Conservation (phyloP, 2,888 invertebrate species). For the Aelia acuminata region DNA sequence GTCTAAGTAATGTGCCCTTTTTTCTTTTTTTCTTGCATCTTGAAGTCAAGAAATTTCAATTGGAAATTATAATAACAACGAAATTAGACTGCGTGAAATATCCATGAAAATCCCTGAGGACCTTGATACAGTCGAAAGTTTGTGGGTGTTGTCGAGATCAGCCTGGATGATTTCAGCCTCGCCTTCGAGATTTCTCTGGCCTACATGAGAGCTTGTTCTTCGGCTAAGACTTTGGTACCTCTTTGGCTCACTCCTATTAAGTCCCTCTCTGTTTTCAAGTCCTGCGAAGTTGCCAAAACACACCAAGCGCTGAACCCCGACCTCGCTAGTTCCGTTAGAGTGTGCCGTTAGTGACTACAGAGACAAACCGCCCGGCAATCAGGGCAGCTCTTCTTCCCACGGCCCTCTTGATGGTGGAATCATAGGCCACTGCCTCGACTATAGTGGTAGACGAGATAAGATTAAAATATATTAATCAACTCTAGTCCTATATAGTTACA, state of each 20-base stretch:
- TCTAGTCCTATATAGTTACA: no score
- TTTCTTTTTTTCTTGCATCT: no score
- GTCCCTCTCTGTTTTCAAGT: background rate
- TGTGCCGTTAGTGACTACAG: conserved; percentile 29
- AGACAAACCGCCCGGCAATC: conserved; percentile 41
- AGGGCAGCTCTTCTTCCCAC: conserved; percentile 20
- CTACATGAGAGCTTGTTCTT: conserved; percentile 2
- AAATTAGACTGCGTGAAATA: background rate
- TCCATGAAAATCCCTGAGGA: background rate
- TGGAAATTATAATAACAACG: background rate
- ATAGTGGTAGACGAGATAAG: background rate
- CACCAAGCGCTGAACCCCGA: background rate
- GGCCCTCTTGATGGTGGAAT: background rate
- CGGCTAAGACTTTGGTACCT: background rate
- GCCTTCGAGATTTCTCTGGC: conserved; percentile 8
- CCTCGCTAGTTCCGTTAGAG: background rate
- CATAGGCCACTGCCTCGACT: background rate
- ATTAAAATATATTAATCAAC: background rate
- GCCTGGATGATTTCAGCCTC: background rate
- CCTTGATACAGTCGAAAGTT: background rate
- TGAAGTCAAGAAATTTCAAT: background rate
- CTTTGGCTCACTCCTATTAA: background rate
- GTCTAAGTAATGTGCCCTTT: no score
- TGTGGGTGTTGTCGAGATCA: conserved; percentile 8
- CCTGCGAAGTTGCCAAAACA: background rate